These are phyloP conservation scores for Phalacrocorax aristotelis DNA, from an alignment of 2,113 vertebrate genomes.

Conservation along the genomic window DNA sequence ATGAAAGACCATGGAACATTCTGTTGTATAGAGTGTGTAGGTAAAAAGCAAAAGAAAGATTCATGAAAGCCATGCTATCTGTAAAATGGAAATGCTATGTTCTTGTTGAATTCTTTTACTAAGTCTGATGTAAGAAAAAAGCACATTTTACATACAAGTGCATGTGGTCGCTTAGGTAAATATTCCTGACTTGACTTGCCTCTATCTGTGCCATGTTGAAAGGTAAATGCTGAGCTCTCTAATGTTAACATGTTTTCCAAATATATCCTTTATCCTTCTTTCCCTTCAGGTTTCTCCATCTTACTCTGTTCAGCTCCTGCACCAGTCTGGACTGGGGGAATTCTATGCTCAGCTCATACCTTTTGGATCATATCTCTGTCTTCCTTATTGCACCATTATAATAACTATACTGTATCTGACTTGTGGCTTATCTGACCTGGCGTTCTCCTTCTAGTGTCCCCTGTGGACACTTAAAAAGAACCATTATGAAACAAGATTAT, in stretches of 20 bases:
- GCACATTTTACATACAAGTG: background rate
- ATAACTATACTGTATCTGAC: background rate
- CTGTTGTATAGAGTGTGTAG: background rate
- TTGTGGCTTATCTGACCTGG: background rate
- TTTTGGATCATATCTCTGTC: background rate
- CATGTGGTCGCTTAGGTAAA: background rate
- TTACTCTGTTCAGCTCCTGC: background rate
- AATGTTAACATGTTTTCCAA: background rate
- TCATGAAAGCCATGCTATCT: background rate
- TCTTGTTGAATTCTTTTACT: background rate
- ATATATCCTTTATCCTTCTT: background rate
- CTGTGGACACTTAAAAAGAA: background rate
- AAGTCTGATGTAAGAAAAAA: background rate
- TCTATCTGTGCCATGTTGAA: background rate
- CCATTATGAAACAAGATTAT: slow-evolving; percentile 1
- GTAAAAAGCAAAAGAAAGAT: background rate
- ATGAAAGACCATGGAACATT: background rate
- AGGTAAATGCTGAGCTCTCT: background rate
- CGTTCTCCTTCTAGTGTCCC: background rate
- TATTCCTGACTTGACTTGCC: background rate
- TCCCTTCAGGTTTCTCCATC: background rate
- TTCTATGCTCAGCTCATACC: background rate
- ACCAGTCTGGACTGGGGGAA: background rate
- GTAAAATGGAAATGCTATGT: background rate
- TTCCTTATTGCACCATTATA: background rate